Evolutionary conservation across 2,797 vertebrate genomes (phyloP), one percentile per base, ranked within the genome.

Genomic region (Atherinosoma microstoma): DNA sequence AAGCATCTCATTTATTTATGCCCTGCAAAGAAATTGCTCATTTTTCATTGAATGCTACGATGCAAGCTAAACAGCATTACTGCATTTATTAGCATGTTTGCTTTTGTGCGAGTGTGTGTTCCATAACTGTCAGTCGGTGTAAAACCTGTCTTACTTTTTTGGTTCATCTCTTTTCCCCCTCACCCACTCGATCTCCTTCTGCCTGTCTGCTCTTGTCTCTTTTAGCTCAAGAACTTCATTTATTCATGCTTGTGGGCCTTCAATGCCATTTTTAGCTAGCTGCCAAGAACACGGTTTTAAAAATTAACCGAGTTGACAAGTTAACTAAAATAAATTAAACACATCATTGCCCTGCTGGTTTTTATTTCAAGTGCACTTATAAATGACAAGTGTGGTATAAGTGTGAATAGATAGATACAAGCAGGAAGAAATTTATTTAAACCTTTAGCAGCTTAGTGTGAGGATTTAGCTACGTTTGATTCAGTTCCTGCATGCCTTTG

Each of bases 191-290:
- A 18, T 70, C 71, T 67, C 58, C 60, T 64, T 67, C 70, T 80
- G 63, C 3, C 58, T 1, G 20, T 70, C 59, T 58, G 45, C 80
- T 84, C n/a, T 3, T 51, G 69, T 81, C 72, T 79, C 70, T 86
- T 84, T 84, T 75, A 87, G 81, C 82, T 35, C 75, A 64, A 73
- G 82, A 72, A 63, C 51, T 67, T 92, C 67, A 92, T 89, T 93
- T 91, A 93, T 93, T 93, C 84, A 93, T 93, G 90, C 85, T 86
- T 9, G 79, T 75, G 75, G 84, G 85, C 80, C 72, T 18, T 56
- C 20, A 34, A 72, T 80, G 71, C 86, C 89, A 78, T 92, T 89
- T 90, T 75, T 65, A 87, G 75, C 80, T 16, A 16, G 77, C 80
- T 83, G 78, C 87, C 78, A 82, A 82, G 84, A 83, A 65, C 27